Percentiles rank a stretch among this genome's conserved stretches.
These are phyloP conservation scores for Oreochromis grahami DNA, from an alignment of 2,797 vertebrate genomes.

Conservation along the genomic window DNA sequence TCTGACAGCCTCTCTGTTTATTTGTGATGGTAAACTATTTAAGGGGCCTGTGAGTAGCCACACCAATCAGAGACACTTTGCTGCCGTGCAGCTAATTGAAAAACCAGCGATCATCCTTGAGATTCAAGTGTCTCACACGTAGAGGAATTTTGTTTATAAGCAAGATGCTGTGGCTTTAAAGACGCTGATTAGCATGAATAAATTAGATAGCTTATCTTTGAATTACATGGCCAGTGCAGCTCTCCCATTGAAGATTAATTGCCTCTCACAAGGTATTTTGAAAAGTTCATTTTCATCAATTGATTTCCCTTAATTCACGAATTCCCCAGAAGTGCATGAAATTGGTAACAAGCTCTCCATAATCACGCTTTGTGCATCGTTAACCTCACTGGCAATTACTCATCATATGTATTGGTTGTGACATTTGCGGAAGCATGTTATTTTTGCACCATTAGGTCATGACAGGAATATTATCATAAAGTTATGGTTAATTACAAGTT, in stretches of 20 bases:
- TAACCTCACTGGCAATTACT: slow-evolving; percentile 59
- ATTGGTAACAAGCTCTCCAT: slow-evolving; percentile 60
- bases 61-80: slow-evolving; percentile 36
- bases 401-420: slow-evolving; percentile 54
- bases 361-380: slow-evolving; percentile 62
- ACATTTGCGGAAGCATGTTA: slow-evolving; percentile 65
- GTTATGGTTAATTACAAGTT: slow-evolving; percentile 43
- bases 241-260: slow-evolving; percentile 68
- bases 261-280: slow-evolving; percentile 64
- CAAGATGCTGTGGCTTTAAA: slow-evolving; percentile 53
- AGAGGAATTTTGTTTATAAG: slow-evolving; percentile 60
- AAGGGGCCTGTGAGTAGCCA: neutral
- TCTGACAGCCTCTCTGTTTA: slow-evolving; percentile 13
- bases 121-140: slow-evolving; percentile 18
- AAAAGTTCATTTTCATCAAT: slow-evolving; percentile 74
- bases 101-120: slow-evolving; percentile 32
- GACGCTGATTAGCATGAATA: slow-evolving; percentile 70
- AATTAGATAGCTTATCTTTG: slow-evolving; percentile 75
- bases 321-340: slow-evolving; percentile 61
- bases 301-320: slow-evolving; percentile 63
- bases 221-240: slow-evolving; percentile 65
- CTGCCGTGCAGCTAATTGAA: slow-evolving; percentile 43
- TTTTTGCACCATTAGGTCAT: slow-evolving; percentile 64
- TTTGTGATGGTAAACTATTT: slow-evolving; percentile 27
- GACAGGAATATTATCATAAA: slow-evolving; percentile 56